phyloP scores from a whole-genome alignment of 2,113 vertebrate genomes.

The Machaerirhynchus nigripectus region DNA sequence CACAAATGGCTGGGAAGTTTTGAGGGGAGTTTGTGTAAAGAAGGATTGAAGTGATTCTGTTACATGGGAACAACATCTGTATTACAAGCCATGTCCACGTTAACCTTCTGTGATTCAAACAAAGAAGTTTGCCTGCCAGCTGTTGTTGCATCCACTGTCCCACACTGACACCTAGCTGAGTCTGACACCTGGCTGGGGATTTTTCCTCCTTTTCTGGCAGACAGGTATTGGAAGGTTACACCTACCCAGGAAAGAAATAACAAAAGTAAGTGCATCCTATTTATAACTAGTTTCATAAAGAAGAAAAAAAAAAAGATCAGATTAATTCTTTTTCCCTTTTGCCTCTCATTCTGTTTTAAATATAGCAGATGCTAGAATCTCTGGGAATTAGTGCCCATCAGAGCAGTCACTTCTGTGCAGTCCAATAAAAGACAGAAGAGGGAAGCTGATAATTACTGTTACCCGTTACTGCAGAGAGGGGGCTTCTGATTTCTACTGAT shows the following conservation, averaged over 20 bases:
- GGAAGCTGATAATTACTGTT: not conserved
- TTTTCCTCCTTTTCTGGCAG: not conserved
- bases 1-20: not conserved
- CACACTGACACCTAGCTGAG: not conserved
- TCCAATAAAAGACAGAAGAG: not conserved
- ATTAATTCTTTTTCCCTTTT: not conserved
- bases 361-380: not conserved
- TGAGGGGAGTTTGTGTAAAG: not conserved
- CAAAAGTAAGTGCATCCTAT: not conserved
- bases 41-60: not conserved
- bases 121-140: not conserved
- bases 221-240: not conserved
- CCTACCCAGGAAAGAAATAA: not conserved
- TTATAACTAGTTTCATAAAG: not conserved
- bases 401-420: not conserved
- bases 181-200: not conserved
- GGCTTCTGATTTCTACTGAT: not conserved
- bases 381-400: not conserved
- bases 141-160: not conserved
- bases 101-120: not conserved
- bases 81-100: accelerated
- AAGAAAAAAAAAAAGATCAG: not conserved
- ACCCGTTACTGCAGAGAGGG: not conserved
- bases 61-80: not conserved
- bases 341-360: not conserved